Evolutionary conservation across 2,113 vertebrate genomes (phyloP).

Genomic region (Pseudolaguvia tuberculata): DNA sequence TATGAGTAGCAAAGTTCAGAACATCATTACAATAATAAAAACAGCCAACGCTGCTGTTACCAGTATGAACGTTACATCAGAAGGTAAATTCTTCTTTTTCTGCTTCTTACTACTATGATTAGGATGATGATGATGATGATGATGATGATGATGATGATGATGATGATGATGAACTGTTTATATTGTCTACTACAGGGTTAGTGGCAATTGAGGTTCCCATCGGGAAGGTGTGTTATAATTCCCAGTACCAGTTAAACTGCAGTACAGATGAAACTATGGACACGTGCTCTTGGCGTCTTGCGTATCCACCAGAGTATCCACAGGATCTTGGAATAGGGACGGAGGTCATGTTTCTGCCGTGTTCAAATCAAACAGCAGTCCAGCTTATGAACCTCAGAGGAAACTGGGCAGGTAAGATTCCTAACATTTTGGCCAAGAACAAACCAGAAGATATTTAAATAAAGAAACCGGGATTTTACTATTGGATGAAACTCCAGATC

Average conservation of each 20-base stretch:
- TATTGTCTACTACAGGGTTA: constrained; percentile 52
- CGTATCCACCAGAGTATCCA: neutral
- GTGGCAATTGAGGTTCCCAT: constrained; percentile 39
- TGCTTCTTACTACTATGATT: neutral
- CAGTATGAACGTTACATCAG: constrained; percentile 37
- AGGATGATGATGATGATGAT: too few species aligned
- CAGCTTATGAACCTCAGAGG: constrained; percentile 45
- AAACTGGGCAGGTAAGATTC: constrained; percentile 57
- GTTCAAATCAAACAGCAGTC: constrained; percentile 22
- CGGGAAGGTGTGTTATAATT: constrained; percentile 23
- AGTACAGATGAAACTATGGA: fast-evolving
- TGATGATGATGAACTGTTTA: too few species aligned
- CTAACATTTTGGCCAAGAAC: neutral
- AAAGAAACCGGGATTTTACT: neutral
- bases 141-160: too few species aligned
- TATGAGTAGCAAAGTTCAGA: constrained; percentile 21
- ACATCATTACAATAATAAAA: neutral
- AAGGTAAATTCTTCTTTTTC: constrained; percentile 48
- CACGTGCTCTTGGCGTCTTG: constrained; percentile 32
- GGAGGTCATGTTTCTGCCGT: constrained; percentile 20
- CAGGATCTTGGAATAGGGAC: constrained; percentile 34
- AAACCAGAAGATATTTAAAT: neutral
- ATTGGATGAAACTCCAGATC: too few species aligned
- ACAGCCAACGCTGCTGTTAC: fast-evolving
- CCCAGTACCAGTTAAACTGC: constrained; percentile 35